Percentiles rank a stretch among this genome's conserved stretches.
Evolutionary conservation across 1,140 invertebrate species (phyloP).

Genomic region (Bombus sibiricus): DNA sequence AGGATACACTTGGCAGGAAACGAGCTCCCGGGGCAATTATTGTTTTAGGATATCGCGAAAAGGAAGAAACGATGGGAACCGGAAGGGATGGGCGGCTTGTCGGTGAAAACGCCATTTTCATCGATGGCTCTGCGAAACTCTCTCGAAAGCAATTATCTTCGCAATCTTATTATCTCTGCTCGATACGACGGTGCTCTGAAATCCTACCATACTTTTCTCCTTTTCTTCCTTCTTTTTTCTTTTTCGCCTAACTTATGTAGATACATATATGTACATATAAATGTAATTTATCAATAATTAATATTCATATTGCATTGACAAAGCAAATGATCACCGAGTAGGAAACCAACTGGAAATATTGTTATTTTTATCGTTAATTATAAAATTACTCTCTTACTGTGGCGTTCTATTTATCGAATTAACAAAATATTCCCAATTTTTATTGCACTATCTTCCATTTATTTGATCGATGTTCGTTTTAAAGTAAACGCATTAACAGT

Average conservation of each 20-base stretch:
- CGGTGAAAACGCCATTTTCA: slow-evolving; percentile 24
- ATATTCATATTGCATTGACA: not conserved
- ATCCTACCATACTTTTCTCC: not conserved
- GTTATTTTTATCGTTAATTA: too few relatives aligned
- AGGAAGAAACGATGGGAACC: slow-evolving; percentile 27
- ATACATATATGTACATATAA: not conserved
- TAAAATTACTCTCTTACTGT: too few relatives aligned
- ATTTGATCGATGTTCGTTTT: not conserved
- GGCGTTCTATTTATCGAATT: too few relatives aligned
- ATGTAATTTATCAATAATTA: not conserved
- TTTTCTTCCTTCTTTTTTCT: too few relatives aligned
- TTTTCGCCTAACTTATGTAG: not conserved
- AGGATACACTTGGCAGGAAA: slow-evolving; percentile 24
- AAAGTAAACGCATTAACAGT: too few relatives aligned
- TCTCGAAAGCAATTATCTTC: slow-evolving; percentile 46
- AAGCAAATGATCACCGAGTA: not conserved
- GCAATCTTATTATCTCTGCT: slow-evolving; percentile 22
- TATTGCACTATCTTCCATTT: not conserved
- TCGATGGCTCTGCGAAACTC: slow-evolving; percentile 34
- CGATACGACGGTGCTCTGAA: not conserved
- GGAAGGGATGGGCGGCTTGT: not conserved
- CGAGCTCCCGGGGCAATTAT: slow-evolving; percentile 49
- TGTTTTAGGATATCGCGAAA: slow-evolving; percentile 35
- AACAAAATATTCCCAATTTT: not conserved
- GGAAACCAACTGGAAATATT: not conserved